Evolutionary conservation across 2,113 vertebrate genomes (phyloP).

Genomic region (Gallinago media): DNA sequence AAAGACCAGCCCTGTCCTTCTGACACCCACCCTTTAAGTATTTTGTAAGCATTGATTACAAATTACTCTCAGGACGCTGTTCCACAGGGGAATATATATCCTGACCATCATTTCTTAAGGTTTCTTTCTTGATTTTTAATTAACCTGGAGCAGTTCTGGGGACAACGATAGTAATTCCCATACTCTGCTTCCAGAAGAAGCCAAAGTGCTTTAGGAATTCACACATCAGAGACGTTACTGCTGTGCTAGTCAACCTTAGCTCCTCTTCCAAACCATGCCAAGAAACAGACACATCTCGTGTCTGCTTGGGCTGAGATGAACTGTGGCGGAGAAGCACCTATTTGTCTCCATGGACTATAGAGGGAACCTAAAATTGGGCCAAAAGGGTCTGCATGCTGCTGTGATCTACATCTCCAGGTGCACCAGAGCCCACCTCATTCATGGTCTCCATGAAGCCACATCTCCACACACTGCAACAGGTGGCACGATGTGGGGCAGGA

Average conservation of each 20-base stretch:
- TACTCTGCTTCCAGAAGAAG: neutral
- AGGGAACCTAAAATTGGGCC: neutral
- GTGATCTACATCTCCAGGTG: neutral
- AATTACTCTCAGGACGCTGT: neutral
- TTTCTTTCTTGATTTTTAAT: neutral
- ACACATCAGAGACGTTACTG: neutral
- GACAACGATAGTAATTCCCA: fast-evolving
- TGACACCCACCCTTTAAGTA: too few relatives aligned
- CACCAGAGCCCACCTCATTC: neutral
- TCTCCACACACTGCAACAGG: neutral
- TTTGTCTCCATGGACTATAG: neutral
- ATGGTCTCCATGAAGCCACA: neutral
- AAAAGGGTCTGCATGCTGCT: neutral
- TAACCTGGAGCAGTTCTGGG: neutral
- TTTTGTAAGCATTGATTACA: too few relatives aligned
- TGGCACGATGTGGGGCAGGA: neutral
- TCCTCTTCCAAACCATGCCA: neutral
- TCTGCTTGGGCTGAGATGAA: neutral
- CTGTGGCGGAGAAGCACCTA: neutral
- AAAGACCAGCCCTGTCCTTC: too few relatives aligned
- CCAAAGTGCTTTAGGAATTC: neutral
- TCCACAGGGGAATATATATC: neutral
- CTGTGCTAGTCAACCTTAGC: neutral
- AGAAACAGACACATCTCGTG: neutral
- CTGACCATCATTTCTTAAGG: fast-evolving